Evolutionary conservation across 2,113 vertebrate species (phyloP).

Genomic region (Acrocephalus arundinaceus): DNA sequence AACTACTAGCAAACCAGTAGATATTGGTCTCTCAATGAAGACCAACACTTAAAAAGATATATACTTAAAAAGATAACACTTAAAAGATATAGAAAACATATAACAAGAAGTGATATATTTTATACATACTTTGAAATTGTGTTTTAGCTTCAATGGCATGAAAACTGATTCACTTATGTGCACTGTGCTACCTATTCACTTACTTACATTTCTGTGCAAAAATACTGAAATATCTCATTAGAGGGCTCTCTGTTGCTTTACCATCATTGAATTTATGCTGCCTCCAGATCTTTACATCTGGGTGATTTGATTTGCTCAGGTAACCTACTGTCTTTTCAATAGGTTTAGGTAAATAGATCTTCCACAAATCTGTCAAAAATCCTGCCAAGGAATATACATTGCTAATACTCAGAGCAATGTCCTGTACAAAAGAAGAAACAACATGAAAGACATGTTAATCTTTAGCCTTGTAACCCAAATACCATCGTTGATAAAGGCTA

Average conservation of each 20-base stretch:
- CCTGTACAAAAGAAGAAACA: background rate
- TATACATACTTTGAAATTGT: background rate
- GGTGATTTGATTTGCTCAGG: background rate
- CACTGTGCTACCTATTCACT: background rate
- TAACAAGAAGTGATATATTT: background rate
- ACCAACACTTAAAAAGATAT: background rate
- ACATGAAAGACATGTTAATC: background rate
- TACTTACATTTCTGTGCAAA: background rate
- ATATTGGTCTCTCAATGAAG: background rate
- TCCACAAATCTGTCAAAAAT: background rate
- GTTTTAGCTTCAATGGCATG: background rate
- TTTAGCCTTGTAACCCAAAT: slow-evolving; percentile 3
- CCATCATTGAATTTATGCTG: background rate
- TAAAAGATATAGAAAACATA: background rate
- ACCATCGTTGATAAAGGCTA: background rate
- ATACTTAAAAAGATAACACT: background rate
- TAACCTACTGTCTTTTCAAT: background rate
- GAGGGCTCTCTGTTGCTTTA: background rate
- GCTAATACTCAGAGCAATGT: background rate
- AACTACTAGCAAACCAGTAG: background rate
- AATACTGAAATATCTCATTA: background rate
- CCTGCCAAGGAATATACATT: background rate
- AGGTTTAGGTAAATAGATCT: background rate
- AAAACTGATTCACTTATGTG: background rate
- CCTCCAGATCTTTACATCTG: background rate